phyloP scores from a whole-genome alignment of 2,888 invertebrate genomes.

The Chelonus formosanus region DNA sequence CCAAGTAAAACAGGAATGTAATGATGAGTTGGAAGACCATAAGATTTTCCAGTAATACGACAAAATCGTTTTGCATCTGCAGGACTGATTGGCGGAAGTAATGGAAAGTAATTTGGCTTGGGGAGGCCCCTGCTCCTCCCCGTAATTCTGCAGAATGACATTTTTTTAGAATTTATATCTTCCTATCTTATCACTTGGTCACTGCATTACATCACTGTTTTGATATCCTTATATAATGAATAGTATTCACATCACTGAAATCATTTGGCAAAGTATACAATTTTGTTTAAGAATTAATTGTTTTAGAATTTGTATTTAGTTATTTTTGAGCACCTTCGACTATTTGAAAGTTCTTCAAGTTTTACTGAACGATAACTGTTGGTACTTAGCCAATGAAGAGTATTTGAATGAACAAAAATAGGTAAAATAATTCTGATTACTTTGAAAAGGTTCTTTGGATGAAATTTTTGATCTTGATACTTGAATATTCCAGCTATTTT shows the following conservation, averaged over 20 bases:
- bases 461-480: too few species aligned
- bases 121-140: slow-evolving; percentile 82
- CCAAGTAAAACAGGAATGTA: slow-evolving; percentile 80
- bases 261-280: not conserved
- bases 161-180: slow-evolving; percentile 45
- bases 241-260: not conserved
- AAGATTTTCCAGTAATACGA: slow-evolving; percentile 81
- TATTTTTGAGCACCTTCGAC: slow-evolving; percentile 36
- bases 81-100: slow-evolving; percentile 82
- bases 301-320: slow-evolving; percentile 18
- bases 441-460: too few species aligned
- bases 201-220: not conserved
- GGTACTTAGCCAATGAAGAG: slow-evolving; percentile 37
- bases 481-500: too few species aligned
- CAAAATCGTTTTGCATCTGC: slow-evolving; percentile 84
- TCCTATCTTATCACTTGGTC: not conserved
- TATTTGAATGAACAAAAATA: slow-evolving; percentile 31
- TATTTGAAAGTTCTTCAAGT: slow-evolving; percentile 3
- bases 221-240: not conserved
- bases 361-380: slow-evolving; percentile 7
- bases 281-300: not conserved
- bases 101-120: slow-evolving; percentile 83
- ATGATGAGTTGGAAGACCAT: slow-evolving; percentile 78
- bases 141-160: slow-evolving; percentile 84
- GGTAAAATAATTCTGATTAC: slow-evolving; percentile 14